Evolutionary conservation across 1,140 invertebrate genomes (phyloP), one percentile per base, ranked within the genome.

Genomic region (Xylocopa sonorina): DNA sequence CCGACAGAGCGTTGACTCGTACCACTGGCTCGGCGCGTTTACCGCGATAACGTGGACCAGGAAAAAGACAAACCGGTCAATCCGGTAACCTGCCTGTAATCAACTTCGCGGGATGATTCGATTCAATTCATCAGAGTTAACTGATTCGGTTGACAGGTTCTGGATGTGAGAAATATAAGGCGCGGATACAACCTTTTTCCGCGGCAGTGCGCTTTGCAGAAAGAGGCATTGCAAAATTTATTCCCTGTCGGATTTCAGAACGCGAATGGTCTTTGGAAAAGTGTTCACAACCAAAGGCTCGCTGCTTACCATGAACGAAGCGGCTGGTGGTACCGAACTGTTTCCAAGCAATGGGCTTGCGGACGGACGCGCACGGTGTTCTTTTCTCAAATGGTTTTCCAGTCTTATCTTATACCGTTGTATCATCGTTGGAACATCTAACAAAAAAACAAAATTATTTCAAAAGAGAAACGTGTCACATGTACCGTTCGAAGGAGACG

Each of bases 171-270:
- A 64, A 64, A 74, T 74, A 50, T 41, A 16, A 18, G 24, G 24
- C 0, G n/a, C 46, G n/a, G n/a, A n/a, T n/a, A 29, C 12, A 32
- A 10, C 48, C 50, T 51, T 46, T 67, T 46, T 38, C 27, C 9
- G 10, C 48, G 34, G 21, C 1, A 1, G 10, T 32, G 27, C 3
- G 21, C 48, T n/a, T n/a, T n/a, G n/a, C n/a, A n/a, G 12, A 64
- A 63, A 72, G 68, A 72, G 41, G 38, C 68, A 58, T 43, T 72
- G 27, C 16, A 21, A 58, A 41, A 75, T 64, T 34, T 53, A 63
- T 64, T 53, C 43, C 27, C 43, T 58, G 32, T 14, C n/a, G 58
- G 34, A 41, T 51, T 63, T 63, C 6, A 2, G 48, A 34, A 63
- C 18, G n/a, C n/a, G 46, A 74, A 63, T 14, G 38, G 38, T 46